Evolutionary conservation across 2,113 vertebrate species (phyloP).

Genomic region (Butastur rufipennis): DNA sequence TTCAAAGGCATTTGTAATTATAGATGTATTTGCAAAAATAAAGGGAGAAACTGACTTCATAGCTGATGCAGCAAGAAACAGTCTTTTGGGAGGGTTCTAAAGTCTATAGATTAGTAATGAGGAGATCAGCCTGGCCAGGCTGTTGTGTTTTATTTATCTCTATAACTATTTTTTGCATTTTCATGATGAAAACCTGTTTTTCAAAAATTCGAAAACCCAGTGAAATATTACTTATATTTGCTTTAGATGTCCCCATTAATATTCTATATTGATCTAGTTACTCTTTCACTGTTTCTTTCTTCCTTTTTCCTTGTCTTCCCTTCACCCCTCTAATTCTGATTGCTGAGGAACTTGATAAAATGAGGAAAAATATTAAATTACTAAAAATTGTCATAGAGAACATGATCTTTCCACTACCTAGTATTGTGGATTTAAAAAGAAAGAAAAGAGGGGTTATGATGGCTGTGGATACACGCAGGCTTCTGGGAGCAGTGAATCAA

Average conservation of each 20-base stretch:
- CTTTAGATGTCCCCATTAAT: not conserved
- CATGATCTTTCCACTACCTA: not conserved
- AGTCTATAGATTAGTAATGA: not conserved
- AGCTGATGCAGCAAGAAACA: not conserved
- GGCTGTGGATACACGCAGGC: not conserved
- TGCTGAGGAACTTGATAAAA: not conserved
- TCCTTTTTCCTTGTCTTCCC: not conserved
- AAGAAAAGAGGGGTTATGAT: fast-evolving
- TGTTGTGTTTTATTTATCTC: not conserved
- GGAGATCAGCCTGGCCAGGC: not conserved
- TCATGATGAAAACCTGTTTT: not conserved
- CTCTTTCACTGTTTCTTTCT: not conserved
- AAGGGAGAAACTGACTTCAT: not conserved
- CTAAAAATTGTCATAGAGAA: not conserved
- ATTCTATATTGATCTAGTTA: not conserved
- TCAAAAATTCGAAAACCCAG: not conserved
- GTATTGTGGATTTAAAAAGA: not conserved
- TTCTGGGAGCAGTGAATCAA: not conserved
- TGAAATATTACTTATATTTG: not conserved
- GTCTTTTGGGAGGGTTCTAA: not conserved
- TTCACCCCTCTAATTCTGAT: not conserved
- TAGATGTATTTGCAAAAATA: not conserved
- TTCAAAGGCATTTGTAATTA: not conserved
- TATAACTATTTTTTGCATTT: not conserved
- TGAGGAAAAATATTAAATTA: not conserved